A percentile compares a stretch with the other conserved stretches of the same genome.
Conservation (phyloP, 2,888 invertebrate species). For the Nysson spinosus region DNA sequence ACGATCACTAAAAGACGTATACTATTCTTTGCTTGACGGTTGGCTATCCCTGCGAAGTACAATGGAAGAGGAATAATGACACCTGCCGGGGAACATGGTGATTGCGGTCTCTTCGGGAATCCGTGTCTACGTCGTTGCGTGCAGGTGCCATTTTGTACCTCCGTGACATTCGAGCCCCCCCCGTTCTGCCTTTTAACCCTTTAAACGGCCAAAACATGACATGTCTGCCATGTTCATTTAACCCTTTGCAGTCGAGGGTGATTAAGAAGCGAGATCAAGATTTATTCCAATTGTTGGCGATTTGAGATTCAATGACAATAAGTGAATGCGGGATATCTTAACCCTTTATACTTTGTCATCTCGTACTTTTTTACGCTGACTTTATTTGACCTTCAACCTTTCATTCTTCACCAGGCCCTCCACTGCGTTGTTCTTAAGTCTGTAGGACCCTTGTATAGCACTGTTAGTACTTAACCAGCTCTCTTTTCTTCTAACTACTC, state of each 20-base stretch:
- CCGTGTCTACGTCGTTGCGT: background rate
- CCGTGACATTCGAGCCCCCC: slow-evolving; percentile 36
- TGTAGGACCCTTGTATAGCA: slow-evolving; percentile 30
- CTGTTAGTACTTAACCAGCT: slow-evolving; percentile 32
- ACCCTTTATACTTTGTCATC: slow-evolving; percentile 19
- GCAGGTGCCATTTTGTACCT: slow-evolving; percentile 34
- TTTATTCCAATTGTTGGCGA: too few relatives aligned
- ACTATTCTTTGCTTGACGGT: background rate
- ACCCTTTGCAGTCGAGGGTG: too few relatives aligned
- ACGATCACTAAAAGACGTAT: slow-evolving; percentile 15
- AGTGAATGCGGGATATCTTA: too few relatives aligned
- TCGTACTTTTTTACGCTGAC: slow-evolving; percentile 11
- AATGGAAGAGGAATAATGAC: slow-evolving; percentile 62
- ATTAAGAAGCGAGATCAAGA: too few relatives aligned
- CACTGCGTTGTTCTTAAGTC: slow-evolving; percentile 16
- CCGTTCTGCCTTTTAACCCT: slow-evolving; percentile 34
- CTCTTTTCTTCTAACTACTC: slow-evolving; percentile 36
- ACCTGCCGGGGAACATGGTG: slow-evolving; percentile 57
- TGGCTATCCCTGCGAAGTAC: slow-evolving; percentile 8
- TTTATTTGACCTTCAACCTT: slow-evolving; percentile 54
- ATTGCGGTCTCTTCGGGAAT: slow-evolving; percentile 48
- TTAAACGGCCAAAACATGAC: too few relatives aligned
- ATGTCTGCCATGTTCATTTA: too few relatives aligned
- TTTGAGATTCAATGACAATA: too few relatives aligned
- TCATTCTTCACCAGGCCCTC: slow-evolving; percentile 38